Base-by-base conservation (phyloP, 2,797 vertebrate species). In the Saxicola maurus region DNA sequence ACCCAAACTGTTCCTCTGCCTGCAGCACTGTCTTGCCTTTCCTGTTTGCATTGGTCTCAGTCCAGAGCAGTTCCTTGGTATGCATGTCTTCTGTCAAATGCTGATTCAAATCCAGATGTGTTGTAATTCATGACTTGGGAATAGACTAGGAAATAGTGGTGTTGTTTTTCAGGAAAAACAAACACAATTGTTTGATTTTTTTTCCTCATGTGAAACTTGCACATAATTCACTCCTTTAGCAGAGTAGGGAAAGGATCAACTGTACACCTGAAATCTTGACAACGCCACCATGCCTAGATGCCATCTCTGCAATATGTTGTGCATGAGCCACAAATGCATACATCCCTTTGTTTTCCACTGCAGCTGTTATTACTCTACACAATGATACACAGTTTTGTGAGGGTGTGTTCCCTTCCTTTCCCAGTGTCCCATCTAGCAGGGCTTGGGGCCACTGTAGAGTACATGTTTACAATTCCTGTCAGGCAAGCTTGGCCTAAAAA, bases 401-500 rank as follows among this genome's bases (percentile, higher is more conserved):
- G 66, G 24, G 56, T 1, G 4, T 86, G 52, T 81, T 93, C 66
- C 42, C 19, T 46, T 75, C 35, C 25, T 86, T 90, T 73, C 68
- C 82, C 9, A 2, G 21, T 72, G 85, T 86, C 81, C 91, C 90
- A 86, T 94, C 83, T 94, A 89, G 85, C 71, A 90, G 49, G 17
- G 55, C 66, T 71, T 92, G 52, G 49, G 67, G 71, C 71, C 91
- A 88, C 57, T 93, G 3, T 42, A 69, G 69, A 96, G 59, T 31
- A 65, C 79, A 49, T 40, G 78, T 94, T 94, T 94, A 73, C 61
- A 89, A 85, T 91, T 95, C 87, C 78, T 67, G 28, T 92, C 68
- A 92, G 76, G 88, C 78, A 94, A 75, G 52, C 84, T 81, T 93
- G 86, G 73, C 71, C 93, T 89, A 45, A 92, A 92, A 91, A 87